These are phyloP conservation scores for Callaeas wilsoni DNA, from an alignment of 2,113 vertebrate genomes.

Conservation along the genomic window DNA sequence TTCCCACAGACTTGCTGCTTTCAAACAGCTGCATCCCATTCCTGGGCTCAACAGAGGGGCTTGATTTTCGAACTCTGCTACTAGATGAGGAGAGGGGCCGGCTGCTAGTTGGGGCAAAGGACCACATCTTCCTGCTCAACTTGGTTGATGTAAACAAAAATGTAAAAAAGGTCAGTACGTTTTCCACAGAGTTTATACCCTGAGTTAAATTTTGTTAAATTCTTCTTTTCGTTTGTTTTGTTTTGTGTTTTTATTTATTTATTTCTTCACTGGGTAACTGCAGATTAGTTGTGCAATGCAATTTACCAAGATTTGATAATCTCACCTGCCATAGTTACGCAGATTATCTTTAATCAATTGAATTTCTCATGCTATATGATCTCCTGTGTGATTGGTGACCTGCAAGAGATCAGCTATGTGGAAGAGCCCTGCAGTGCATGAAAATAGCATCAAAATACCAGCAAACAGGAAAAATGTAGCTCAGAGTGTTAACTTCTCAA, in stretches of 20 bases:
- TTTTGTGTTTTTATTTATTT: background rate
- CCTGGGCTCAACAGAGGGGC: constrained; percentile 82
- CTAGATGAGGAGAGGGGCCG: constrained; percentile 91
- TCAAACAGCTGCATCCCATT: constrained; percentile 88
- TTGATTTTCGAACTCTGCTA: constrained; percentile 89
- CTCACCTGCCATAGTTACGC: background rate
- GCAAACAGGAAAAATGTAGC: background rate
- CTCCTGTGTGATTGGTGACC: background rate
- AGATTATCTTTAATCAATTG: background rate
- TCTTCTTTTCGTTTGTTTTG: background rate
- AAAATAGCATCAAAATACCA: background rate
- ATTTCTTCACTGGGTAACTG: background rate
- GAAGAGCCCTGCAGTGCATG: background rate
- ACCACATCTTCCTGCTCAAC: constrained; percentile 90
- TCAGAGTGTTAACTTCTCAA: background rate
- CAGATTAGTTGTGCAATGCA: background rate
- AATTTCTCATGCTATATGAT: background rate
- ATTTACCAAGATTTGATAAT: background rate
- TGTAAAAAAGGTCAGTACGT: constrained; percentile 83
- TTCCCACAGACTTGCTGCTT: constrained; percentile 83
- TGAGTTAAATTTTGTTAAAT: background rate
- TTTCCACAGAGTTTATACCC: background rate
- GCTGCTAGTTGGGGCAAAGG: constrained; percentile 87
- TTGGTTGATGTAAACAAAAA: constrained; percentile 86
- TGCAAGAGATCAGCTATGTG: background rate